Percentiles rank a stretch among this genome's conserved stretches.
Conservation (phyloP, 2,113 vertebrate genomes). For the Scortum barcoo region DNA sequence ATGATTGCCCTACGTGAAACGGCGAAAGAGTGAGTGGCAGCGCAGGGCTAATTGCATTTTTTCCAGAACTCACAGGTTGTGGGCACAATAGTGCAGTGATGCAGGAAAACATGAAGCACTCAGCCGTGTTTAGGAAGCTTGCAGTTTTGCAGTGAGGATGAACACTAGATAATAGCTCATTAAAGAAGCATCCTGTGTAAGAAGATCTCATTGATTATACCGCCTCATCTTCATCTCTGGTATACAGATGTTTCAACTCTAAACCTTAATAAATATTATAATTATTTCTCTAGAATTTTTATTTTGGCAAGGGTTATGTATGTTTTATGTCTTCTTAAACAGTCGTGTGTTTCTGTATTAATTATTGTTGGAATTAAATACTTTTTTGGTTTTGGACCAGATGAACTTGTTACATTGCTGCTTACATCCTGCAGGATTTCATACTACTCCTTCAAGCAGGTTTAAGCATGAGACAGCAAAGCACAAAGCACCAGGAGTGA, state of each 20-base stretch:
- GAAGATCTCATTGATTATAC: slow-evolving; percentile 61
- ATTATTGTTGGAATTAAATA: slow-evolving; percentile 7
- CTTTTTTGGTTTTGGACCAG: slow-evolving; percentile 16
- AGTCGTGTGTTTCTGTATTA: background rate
- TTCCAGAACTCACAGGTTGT: slow-evolving; percentile 61
- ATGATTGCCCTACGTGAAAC: slow-evolving; percentile 62
- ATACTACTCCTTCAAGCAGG: slow-evolving; percentile 30
- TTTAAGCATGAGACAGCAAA: slow-evolving; percentile 47
- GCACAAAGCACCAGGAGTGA: slow-evolving; percentile 39
- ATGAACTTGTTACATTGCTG: slow-evolving; percentile 13
- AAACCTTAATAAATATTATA: slow-evolving; percentile 1
- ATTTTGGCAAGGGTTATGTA: background rate
- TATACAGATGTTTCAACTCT: slow-evolving; percentile 18
- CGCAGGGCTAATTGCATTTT: slow-evolving; percentile 61
- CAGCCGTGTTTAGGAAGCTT: slow-evolving; percentile 43
- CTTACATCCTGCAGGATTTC: slow-evolving; percentile 12
- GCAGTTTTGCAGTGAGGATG: slow-evolving; percentile 52
- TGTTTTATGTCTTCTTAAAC: too few species aligned
- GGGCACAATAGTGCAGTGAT: slow-evolving; percentile 48
- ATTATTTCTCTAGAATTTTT: background rate
- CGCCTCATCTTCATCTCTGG: slow-evolving; percentile 22
- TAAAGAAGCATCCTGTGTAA: slow-evolving; percentile 45
- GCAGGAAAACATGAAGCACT: slow-evolving; percentile 50
- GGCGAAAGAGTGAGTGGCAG: slow-evolving; percentile 53
- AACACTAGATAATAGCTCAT: slow-evolving; percentile 63